Evolutionary conservation across 2,797 vertebrate genomes (phyloP).

Genomic region (Characodon lateralis): DNA sequence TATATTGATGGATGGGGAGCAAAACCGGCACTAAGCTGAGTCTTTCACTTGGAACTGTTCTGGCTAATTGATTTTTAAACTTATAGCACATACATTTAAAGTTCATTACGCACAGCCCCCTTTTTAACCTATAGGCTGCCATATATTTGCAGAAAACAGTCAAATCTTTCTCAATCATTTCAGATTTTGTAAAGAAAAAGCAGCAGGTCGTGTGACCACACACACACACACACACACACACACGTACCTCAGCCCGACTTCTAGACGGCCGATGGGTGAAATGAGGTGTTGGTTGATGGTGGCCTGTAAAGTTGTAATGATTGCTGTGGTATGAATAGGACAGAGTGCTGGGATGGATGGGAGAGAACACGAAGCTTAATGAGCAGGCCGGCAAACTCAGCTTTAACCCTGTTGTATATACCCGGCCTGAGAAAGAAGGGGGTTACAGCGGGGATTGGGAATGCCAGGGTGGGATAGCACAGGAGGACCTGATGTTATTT

Average conservation of each 20-base stretch:
- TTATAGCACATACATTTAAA: not conserved
- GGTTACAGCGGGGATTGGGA: constrained; percentile 66
- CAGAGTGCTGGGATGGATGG: constrained; percentile 67
- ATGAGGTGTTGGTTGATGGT: constrained; percentile 70
- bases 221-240: constrained; percentile 54
- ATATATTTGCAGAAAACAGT: constrained; percentile 9
- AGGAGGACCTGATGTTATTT: constrained; percentile 74
- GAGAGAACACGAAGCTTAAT: constrained; percentile 77
- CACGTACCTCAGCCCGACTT: constrained; percentile 25
- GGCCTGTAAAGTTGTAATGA: constrained; percentile 77
- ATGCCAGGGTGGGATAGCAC: constrained; percentile 70
- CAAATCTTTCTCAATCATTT: constrained; percentile 13
- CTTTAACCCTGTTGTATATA: constrained; percentile 70
- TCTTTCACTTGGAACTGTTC: not conserved
- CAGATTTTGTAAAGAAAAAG: constrained; percentile 35
- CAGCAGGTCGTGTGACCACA: constrained; percentile 39
- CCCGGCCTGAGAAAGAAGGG: constrained; percentile 51
- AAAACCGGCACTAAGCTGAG: not conserved
- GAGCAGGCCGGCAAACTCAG: constrained; percentile 67
- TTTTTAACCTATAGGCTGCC: not conserved
- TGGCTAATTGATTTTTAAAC: not conserved
- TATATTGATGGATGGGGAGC: not conserved
- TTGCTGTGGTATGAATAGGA: constrained; percentile 60
- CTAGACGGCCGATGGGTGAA: constrained; percentile 48
- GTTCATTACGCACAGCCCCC: not conserved